Evolutionary conservation across 2,888 invertebrate species (phyloP).

Genomic region (Choristoneura rosaceana): DNA sequence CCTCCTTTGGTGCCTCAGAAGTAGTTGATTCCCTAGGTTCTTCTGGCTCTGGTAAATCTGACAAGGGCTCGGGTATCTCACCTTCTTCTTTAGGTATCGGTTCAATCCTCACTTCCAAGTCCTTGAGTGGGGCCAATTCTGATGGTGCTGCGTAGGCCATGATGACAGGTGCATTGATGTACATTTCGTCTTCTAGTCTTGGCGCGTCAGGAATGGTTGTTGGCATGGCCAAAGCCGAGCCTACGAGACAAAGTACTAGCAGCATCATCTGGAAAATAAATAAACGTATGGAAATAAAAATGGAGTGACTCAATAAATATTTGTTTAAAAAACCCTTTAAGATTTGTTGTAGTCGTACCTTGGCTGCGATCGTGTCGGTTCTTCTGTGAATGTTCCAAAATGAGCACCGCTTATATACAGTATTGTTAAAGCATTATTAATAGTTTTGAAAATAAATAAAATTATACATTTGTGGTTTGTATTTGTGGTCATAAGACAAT

Average conservation of each 20-base stretch:
- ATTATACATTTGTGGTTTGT: constrained; percentile 2
- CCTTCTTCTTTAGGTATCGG: constrained; percentile 25
- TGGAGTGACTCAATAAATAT: not conserved
- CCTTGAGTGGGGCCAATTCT: constrained; percentile 39
- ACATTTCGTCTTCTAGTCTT: constrained; percentile 24
- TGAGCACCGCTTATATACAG: constrained; percentile 1
- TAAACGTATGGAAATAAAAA: not conserved
- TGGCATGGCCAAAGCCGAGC: constrained; percentile 55
- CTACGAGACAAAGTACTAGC: constrained; percentile 55
- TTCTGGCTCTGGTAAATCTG: constrained; percentile 14
- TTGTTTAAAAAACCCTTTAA: not conserved
- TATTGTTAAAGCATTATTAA: constrained; percentile 41
- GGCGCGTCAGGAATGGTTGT: constrained; percentile 44
- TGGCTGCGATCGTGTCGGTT: not conserved
- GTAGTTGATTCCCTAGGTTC: constrained; percentile 4
- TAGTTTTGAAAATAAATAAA: constrained; percentile 52
- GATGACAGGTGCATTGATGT: constrained; percentile 6
- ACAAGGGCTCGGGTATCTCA: constrained; percentile 12
- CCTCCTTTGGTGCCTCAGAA: constrained; percentile 1
- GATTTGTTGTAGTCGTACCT: not conserved
- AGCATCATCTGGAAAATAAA: constrained; percentile 55
- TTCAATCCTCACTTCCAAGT: constrained; percentile 25
- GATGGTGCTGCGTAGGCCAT: constrained; percentile 32
- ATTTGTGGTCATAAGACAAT: constrained; percentile 16
- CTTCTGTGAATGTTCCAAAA: not conserved